Evolutionary conservation across 2,113 vertebrate genomes (phyloP).

Genomic region (Nyctibius bracteatus): DNA sequence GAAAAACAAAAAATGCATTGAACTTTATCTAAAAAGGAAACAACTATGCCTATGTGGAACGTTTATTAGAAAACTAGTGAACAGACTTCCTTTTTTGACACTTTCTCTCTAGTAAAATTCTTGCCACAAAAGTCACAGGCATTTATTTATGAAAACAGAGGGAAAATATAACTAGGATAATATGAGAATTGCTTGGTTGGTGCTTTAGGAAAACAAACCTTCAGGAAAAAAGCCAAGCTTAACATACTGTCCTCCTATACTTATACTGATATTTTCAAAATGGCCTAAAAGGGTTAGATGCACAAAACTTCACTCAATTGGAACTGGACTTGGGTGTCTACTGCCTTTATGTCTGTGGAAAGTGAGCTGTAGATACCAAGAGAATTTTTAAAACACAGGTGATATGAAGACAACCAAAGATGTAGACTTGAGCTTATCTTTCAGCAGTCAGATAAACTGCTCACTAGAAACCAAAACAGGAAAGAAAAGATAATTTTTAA

Average conservation of each 20-base stretch:
- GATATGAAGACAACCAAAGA: background rate
- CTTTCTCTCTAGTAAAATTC: background rate
- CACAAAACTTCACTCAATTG: background rate
- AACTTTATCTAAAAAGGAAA: background rate
- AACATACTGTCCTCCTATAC: background rate
- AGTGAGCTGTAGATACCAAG: background rate
- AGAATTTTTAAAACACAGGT: background rate
- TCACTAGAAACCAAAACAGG: background rate
- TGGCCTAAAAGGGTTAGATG: background rate
- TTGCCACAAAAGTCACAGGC: background rate
- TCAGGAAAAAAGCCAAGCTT: background rate
- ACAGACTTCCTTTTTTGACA: background rate
- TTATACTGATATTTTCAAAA: background rate
- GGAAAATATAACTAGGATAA: background rate
- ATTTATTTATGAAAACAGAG: background rate
- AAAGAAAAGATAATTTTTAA: background rate
- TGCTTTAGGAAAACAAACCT: background rate
- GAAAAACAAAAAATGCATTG: background rate
- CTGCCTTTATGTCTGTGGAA: background rate
- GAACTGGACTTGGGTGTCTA: background rate
- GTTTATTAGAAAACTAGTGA: background rate
- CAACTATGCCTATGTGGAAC: background rate
- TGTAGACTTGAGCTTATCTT: background rate
- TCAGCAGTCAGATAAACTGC: background rate
- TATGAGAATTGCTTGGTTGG: background rate